Evolutionary conservation across 2,113 vertebrate genomes (phyloP), one percentile per base, ranked within the genome.

Genomic region (Platysteira castanea): DNA sequence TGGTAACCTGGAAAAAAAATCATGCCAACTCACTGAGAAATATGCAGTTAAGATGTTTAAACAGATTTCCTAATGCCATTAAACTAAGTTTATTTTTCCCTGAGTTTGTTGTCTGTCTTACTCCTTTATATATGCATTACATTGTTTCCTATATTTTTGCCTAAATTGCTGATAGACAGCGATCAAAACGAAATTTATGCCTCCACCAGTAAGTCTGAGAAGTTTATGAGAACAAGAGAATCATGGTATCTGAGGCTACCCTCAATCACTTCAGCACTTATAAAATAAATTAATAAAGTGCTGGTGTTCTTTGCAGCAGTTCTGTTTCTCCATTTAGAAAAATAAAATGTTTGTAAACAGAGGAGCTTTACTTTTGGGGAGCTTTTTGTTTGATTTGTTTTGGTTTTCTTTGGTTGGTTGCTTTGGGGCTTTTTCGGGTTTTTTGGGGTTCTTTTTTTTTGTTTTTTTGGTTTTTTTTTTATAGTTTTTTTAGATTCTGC

Each of bases 351-450:
- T 63, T 2, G 0, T 37, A 75, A 74, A 67, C 1, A 7, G n/a
- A 31, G 0, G 1, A 82, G 6, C 6, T 49, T 92, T 63, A 3
- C 1, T 6, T 57, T 23, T 24, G 2, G 12, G 4, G 16, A 26
- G 23, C 6, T 27, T 33, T 11, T 13, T 39, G 39, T 22, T 23
- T 21, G 21, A 9, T 14, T 44, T 44, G 20, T 2, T 15, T 6
- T 22, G 11, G 2, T 33, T 11, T 41, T 21, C 10, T 22, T 65
- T 42, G 20, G 5, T 30, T 61, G 35, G 1, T 18, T 33, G 1
- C 11, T 41, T 13, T 11, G 59, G 7, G 13, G 10, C 1, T 35
- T 52, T 57, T 60, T 6, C 10, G 28, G 6, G 7, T 8, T 2
- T 24, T 37, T 22, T 14, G 3, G 6, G 13, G 4, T 4, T 0